phyloP scores from a whole-genome alignment of 1,140 invertebrate species.

The Drosophila kohkoa region DNA sequence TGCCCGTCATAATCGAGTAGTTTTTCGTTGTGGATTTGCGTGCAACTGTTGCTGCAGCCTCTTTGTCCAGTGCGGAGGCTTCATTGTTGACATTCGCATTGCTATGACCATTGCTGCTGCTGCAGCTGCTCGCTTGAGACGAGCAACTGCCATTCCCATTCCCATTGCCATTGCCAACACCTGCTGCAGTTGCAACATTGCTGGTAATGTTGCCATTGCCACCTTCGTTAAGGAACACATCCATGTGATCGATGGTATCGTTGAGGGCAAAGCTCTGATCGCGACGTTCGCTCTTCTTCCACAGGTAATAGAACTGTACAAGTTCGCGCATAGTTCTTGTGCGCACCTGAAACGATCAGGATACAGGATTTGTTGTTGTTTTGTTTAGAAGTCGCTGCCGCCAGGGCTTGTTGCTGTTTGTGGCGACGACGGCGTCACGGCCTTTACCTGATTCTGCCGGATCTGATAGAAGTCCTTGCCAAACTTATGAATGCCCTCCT shows the following conservation, averaged over 20 bases:
- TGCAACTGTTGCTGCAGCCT: conserved; percentile 1
- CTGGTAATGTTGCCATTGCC: conserved; percentile 23
- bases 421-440: conserved; percentile 79
- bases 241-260: conserved; percentile 83
- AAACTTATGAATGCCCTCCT: conserved; percentile 95
- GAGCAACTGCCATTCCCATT: conserved; percentile 34
- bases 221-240: conserved; percentile 76
- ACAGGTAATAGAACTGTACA: conserved; percentile 99
- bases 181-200: conserved; percentile 38
- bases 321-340: conserved; percentile 98
- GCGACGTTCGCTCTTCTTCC: conserved; percentile 99
- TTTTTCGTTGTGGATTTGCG: conserved; percentile 55
- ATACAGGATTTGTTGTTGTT: not conserved
- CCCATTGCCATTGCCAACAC: conserved; percentile 20
- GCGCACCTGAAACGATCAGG: conserved; percentile 86
- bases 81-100: conserved; percentile 30
- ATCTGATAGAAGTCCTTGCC: conserved; percentile 99
- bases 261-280: conserved; percentile 87
- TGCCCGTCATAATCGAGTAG: conserved; percentile 75
- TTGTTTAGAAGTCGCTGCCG: conserved; percentile 1
- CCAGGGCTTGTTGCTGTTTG: not conserved
- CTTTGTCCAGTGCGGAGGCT: conserved; percentile 1
- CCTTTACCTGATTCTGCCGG: conserved; percentile 94
- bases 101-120: conserved; percentile 31
- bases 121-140: conserved; percentile 20